Conservation (phyloP, 2,113 vertebrate genomes). For the Chiloscyllium plagiosum region DNA sequence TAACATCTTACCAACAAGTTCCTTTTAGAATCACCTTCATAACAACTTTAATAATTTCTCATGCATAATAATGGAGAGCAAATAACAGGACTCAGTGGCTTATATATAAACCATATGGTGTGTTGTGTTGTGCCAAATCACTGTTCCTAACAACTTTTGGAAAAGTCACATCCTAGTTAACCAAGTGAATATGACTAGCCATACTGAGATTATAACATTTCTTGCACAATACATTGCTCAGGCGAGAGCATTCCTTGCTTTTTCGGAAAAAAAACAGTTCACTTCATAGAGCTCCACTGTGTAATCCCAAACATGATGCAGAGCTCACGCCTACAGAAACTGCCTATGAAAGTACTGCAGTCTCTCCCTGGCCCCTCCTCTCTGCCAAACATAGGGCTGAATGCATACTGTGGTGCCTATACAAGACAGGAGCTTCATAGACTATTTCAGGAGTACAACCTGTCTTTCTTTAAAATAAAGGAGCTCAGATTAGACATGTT, state of each 20-base stretch:
- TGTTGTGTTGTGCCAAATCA: not conserved
- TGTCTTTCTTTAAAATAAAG: not conserved
- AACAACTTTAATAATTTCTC: not conserved
- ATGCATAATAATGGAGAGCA: not conserved
- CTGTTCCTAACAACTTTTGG: not conserved
- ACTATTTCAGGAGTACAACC: not conserved
- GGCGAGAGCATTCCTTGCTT: not conserved
- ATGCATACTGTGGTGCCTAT: not conserved
- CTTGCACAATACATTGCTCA: not conserved
- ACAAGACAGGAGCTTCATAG: not conserved
- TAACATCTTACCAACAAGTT: not conserved
- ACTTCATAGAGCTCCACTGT: not conserved
- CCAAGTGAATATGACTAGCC: not conserved
- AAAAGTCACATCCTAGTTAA: not conserved
- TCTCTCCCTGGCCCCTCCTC: not conserved
- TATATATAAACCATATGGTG: not conserved
- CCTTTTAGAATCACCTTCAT: not conserved
- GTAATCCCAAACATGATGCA: not conserved
- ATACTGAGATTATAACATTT: not conserved
- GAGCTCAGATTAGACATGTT: not conserved
- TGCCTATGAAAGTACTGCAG: not conserved
- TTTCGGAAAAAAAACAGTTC: not conserved
- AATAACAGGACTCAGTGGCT: not conserved
- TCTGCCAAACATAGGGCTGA: not conserved
- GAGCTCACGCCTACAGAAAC: not conserved